These are phyloP conservation scores for Triplophysa yarkandensis DNA, from an alignment of 2,797 vertebrate genomes.

Conservation along the genomic window DNA sequence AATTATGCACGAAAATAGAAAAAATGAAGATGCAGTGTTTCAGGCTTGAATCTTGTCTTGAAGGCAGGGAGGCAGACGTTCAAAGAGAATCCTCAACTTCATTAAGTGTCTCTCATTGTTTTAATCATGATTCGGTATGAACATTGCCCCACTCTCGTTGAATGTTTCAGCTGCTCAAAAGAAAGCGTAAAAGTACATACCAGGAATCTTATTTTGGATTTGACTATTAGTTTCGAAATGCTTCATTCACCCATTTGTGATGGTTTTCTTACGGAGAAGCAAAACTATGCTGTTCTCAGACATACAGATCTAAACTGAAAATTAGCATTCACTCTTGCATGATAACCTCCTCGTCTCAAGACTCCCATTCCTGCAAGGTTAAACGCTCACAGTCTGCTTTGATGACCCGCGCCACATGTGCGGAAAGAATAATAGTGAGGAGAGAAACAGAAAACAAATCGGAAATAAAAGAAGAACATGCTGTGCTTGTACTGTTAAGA, in stretches of 20 bases:
- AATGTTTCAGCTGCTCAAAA: conserved; percentile 69
- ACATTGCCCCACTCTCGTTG: conserved; percentile 69
- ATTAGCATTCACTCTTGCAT: conserved; percentile 26
- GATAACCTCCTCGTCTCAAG: conserved; percentile 23
- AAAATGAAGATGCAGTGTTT: conserved; percentile 71
- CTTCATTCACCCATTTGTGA: conserved; percentile 19
- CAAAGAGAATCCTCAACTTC: conserved; percentile 72
- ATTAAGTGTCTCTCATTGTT: conserved; percentile 75
- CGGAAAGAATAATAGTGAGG: conserved; percentile 23
- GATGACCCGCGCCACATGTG: conserved; percentile 28
- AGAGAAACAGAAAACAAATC: conserved; percentile 1
- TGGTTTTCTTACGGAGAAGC: conserved; percentile 11
- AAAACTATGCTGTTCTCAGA: conserved; percentile 9
- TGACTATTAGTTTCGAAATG: conserved; percentile 47
- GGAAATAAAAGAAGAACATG: conserved; percentile 11
- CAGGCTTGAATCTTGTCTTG: conserved; percentile 60
- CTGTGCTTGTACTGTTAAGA: conserved; percentile 24
- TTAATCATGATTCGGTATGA: conserved; percentile 72
- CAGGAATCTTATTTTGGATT: conserved; percentile 56
- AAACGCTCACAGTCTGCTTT: conserved; percentile 31
- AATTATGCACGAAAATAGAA: conserved; percentile 46
- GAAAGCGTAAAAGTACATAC: conserved; percentile 60
- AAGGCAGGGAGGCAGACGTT: conserved; percentile 67
- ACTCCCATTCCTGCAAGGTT: conserved; percentile 32
- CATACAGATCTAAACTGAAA: conserved; percentile 1